Conservation (phyloP, 2,113 vertebrate genomes). For the Tachysurus fulvidraco region DNA sequence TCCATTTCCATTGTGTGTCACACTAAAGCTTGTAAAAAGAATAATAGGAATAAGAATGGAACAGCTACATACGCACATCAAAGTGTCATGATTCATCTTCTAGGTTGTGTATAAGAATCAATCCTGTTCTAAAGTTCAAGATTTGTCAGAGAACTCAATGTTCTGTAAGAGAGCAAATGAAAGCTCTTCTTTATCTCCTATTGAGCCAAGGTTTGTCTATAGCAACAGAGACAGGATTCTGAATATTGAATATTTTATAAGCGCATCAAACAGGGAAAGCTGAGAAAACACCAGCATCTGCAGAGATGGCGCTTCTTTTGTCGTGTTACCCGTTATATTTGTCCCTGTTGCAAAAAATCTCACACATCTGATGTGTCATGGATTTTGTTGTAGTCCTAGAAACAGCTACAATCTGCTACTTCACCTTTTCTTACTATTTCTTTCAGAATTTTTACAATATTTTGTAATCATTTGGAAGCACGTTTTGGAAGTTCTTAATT, state of each 20-base stretch:
- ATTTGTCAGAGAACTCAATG: background rate
- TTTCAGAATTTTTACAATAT: background rate
- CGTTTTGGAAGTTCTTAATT: background rate
- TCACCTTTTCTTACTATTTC: background rate
- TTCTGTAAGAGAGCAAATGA: constrained; percentile 13
- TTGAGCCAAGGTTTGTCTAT: background rate
- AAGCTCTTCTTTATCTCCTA: background rate
- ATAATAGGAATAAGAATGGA: background rate
- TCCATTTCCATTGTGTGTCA: background rate
- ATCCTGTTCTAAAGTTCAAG: background rate
- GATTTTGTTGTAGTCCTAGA: background rate
- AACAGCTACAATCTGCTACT: background rate
- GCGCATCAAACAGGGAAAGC: constrained; percentile 13
- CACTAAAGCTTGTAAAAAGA: background rate
- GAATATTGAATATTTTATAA: constrained; percentile 47
- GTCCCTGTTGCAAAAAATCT: background rate
- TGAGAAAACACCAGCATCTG: constrained; percentile 19
- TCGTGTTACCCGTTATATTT: constrained; percentile 1
- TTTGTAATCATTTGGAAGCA: background rate
- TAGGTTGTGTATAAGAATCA: background rate
- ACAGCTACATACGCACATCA: background rate
- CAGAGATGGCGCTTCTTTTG: constrained; percentile 18
- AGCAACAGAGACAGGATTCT: background rate
- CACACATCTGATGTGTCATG: background rate
- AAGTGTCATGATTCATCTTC: background rate